Evolutionary conservation across 2,113 vertebrate species (phyloP), one percentile per base, ranked within the genome.

Genomic region (Syrrhaptes paradoxus): DNA sequence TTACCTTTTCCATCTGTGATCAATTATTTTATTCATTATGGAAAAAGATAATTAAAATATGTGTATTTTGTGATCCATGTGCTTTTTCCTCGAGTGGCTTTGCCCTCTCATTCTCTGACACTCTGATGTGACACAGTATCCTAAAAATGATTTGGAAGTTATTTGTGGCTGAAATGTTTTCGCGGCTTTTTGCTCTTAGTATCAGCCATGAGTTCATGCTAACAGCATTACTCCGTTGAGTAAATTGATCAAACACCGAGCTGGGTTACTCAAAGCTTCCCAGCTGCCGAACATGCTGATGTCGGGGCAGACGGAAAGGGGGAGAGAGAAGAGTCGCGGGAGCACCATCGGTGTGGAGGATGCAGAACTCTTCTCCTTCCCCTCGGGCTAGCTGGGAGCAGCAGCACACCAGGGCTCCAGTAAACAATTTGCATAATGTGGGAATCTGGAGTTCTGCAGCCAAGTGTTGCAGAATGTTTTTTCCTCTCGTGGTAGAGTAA

Each of bases 71-170:
- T 58, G 8, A 68, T 36, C 9, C 67, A 19, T 51, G 86, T 63
- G 15, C 9, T 87, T 79, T 94, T 94, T 88, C 31, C 70, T 87
- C 34, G 38, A 74, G 18, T 76, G 43, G 51, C 54, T 87, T 79
- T 65, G 29, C 43, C 41, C 17, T 92, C 19, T 84, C 32, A 13
- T 88, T 94, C 57, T 70, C 57, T 65, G 52, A 32, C 6, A 28
- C 25, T 66, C 59, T 52, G 19, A 48, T 85, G 41, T 34, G 26
- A 82, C 41, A 71, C 11, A 31, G 26, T 12, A n/a, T 63, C 18
- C n/a, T 76, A 28, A 68, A 75, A 63, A 38, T 7, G 11, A 59
- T 72, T 26, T 73, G 61, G n/a, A 68, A 81, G 68, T 59, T 59
- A 36, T 31, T 73, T 7, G 36, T 63, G 49, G 7, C 62, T 26